Evolutionary conservation across 2,113 vertebrate genomes (phyloP).

Genomic region (Nibea coibor): DNA sequence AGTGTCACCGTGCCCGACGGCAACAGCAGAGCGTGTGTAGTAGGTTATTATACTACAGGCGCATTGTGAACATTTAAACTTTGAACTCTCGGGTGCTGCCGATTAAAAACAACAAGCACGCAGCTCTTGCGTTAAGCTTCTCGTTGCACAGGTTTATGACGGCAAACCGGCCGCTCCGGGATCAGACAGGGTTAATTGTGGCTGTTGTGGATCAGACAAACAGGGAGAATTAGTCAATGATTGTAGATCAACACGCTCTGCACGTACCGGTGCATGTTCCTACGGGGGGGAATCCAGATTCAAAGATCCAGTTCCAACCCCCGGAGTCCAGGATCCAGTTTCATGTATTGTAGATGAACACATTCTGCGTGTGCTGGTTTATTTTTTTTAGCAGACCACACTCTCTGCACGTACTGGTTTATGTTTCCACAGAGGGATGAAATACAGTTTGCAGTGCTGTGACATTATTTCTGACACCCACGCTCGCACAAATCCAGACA

Average conservation of each 20-base stretch:
- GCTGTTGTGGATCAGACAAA: not conserved
- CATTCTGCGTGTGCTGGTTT: too few relatives aligned
- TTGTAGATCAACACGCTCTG: constrained; percentile 19
- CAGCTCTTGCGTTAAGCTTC: not conserved
- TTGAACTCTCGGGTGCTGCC: not conserved
- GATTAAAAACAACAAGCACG: not conserved
- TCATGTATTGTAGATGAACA: too few relatives aligned
- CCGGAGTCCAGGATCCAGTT: too few relatives aligned
- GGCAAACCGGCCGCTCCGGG: not conserved
- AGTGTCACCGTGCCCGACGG: not conserved
- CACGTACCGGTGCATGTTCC: too few relatives aligned
- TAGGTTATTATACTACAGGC: not conserved
- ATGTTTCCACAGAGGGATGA: not conserved
- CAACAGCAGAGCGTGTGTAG: not conserved
- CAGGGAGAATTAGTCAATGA: constrained; percentile 19
- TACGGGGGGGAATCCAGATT: too few relatives aligned
- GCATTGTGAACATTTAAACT: not conserved
- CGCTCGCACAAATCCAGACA: not conserved
- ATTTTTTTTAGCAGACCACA: too few relatives aligned
- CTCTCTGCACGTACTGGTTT: not conserved
- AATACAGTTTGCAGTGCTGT: too few relatives aligned
- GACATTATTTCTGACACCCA: not conserved
- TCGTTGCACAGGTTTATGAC: not conserved
- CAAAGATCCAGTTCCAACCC: too few relatives aligned
- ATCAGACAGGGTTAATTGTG: not conserved